Evolutionary conservation across 2,113 vertebrate species (phyloP).

Genomic region (Notiomystis cincta): DNA sequence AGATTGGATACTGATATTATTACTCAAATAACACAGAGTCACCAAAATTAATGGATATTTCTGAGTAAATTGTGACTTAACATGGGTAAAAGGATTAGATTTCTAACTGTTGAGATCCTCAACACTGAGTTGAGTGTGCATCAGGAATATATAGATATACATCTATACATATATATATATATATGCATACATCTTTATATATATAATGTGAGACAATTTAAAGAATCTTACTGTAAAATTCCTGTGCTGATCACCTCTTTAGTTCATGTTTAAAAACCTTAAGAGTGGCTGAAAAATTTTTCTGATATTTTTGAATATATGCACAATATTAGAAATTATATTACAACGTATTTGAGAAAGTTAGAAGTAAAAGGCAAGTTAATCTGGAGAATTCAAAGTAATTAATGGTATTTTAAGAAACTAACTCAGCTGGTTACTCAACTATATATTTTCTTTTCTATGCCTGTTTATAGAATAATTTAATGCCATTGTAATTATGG

Average conservation of each 20-base stretch:
- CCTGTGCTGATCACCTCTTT: background rate
- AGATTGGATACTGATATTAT: constrained; percentile 10
- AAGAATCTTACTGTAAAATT: background rate
- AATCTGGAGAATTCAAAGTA: background rate
- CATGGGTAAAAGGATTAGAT: background rate
- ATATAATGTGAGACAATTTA: background rate
- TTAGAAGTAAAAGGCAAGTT: background rate
- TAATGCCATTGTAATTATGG: background rate
- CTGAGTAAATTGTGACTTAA: background rate
- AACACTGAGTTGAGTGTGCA: background rate
- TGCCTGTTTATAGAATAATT: background rate
- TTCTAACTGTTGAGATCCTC: background rate
- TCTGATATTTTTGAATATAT: background rate
- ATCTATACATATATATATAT: background rate
- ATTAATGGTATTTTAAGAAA: background rate
- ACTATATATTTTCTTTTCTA: background rate
- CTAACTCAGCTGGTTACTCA: background rate
- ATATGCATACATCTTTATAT: no score
- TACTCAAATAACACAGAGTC: background rate
- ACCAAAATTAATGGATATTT: background rate
- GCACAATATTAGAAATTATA: background rate
- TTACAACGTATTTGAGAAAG: background rate
- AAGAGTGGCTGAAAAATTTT: background rate
- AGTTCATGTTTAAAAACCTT: background rate
- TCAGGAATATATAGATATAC: background rate